Evolutionary conservation across 2,113 vertebrate species (phyloP), one percentile per base, ranked within the genome.

Genomic region (Elachura formosa): DNA sequence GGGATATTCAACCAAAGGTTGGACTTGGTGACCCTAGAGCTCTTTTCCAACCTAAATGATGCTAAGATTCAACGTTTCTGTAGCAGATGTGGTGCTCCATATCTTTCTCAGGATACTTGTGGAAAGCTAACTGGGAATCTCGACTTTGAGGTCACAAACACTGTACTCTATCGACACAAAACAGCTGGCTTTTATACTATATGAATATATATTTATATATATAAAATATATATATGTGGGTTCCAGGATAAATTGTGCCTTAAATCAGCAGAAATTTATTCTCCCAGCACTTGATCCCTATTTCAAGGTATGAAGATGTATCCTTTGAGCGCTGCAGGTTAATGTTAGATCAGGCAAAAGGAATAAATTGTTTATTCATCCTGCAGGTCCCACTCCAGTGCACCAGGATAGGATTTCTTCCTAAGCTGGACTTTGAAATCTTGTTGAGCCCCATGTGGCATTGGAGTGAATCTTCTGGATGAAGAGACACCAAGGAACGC

Each of bases 401-500:
- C n/a, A 48, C 56, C 52, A 64, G 68, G 31, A 40, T 2, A 22
- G 12, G n/a, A 56, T 46, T 88, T 26, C 26, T 41, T 68, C 40
- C 41, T 89, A 12, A 73, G 2, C 6, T 69, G 19, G 1, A 1
- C 41, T 62, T 38, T 26, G 23, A 66, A 77, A 69, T 41, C 10
- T 55, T 29, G 16, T n/a, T 4, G 8, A 82, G 67, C 16, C 51
- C 28, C 36, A 10, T 3, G 34, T 49, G 46, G 38, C 41, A 8
- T 7, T 33, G 33, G 0, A 40, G 17, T 28, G 66, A 62, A 14
- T 63, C 36, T 93, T 61, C 40, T 73, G 43, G 61, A 59, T 20
- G 19, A 89, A 19, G 29, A 78, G 7, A 69, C n/a, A 28, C 6
- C 0, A 2, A 43, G 10, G 26, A 34, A 34, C 0, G 3, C 12